Evolutionary conservation across 2,113 vertebrate genomes (phyloP).

Genomic region (Notothenia coriiceps): DNA sequence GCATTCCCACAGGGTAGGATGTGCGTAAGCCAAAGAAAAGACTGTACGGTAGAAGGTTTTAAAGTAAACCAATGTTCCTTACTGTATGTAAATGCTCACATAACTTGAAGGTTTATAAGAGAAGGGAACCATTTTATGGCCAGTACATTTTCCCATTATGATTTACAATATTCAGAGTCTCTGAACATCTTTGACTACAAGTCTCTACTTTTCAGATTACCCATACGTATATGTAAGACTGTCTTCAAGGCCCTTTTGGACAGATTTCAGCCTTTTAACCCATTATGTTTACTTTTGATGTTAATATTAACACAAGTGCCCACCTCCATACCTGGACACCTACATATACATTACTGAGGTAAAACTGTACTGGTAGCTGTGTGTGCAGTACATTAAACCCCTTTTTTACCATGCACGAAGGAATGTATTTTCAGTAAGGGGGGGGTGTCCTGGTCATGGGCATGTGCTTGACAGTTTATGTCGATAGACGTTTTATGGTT

Average conservation of each 20-base stretch:
- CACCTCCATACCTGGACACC: not conserved
- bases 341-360: not conserved
- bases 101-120: not conserved
- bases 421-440: not conserved
- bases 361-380: not conserved
- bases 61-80: not conserved
- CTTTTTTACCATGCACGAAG: not conserved
- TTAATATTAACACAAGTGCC: not conserved
- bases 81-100: not conserved
- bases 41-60: too few relatives aligned
- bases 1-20: not conserved
- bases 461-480: not conserved
- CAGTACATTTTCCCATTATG: not conserved
- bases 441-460: not conserved
- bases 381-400: not conserved
- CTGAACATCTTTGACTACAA: not conserved
- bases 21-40: too few relatives aligned
- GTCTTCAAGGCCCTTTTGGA: not conserved
- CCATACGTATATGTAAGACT: too few relatives aligned
- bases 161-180: not conserved
- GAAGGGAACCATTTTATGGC: not conserved
- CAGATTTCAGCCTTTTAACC: not conserved
- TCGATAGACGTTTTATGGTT: too few relatives aligned
- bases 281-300: too few relatives aligned
- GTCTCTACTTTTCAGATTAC: not conserved